A percentile compares a stretch with the other conserved stretches of the same genome.
Evolutionary conservation across 2,113 vertebrate species (phyloP).

Genomic region (Nipponia nippon): DNA sequence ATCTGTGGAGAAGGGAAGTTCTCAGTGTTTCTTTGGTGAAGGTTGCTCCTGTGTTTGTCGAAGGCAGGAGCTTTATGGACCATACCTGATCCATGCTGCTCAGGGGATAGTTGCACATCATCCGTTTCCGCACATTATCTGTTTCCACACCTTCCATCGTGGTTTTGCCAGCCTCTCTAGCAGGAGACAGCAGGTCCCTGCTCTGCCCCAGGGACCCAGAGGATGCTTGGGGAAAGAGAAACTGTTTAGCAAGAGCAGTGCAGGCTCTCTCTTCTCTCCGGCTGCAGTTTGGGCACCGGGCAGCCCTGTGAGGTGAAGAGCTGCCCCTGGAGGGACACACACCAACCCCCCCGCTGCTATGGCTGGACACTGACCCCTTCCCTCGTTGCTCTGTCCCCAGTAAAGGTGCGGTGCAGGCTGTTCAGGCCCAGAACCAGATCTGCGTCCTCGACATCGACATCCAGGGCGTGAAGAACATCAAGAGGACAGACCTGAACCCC

Average conservation of each 20-base stretch:
- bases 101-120: accelerated
- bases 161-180: neutral
- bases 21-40: neutral
- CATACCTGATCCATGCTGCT: accelerated
- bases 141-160: neutral
- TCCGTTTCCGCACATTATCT: accelerated
- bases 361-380: neutral
- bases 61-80: neutral
- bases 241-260: neutral
- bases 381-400: conserved; percentile 60
- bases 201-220: neutral
- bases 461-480: conserved; percentile 94
- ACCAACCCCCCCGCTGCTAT: accelerated
- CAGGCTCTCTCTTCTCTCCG: neutral
- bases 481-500: conserved; percentile 85
- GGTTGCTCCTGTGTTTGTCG: neutral
- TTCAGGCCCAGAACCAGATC: conserved; percentile 92
- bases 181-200: neutral
- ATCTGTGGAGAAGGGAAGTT: neutral
- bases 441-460: conserved; percentile 95
- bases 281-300: accelerated
- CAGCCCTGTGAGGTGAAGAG: neutral
- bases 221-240: neutral
- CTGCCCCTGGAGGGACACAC: neutral
- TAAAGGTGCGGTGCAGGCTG: conserved; percentile 86